Conservation (phyloP, 2,888 invertebrate species). For the Sialis fuliginosa region DNA sequence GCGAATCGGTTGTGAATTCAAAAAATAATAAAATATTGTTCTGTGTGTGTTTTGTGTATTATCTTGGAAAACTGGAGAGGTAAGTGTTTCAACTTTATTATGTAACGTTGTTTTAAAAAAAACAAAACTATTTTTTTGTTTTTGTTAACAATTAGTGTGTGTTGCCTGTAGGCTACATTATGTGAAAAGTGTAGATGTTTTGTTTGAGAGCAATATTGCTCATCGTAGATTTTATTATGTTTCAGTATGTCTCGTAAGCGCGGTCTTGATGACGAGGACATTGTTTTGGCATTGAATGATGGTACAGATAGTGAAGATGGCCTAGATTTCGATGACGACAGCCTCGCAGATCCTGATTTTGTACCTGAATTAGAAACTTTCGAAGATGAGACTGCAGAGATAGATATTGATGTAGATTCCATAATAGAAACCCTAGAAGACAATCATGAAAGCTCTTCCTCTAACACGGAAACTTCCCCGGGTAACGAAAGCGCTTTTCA, state of each 20-base stretch:
- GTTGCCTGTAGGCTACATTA: too few species aligned
- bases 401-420: not conserved
- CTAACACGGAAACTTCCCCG: not conserved
- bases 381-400: not conserved
- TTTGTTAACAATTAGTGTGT: too few species aligned
- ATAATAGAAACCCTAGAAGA: slow-evolving; percentile 1
- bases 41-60: too few species aligned
- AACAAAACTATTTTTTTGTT: too few species aligned
- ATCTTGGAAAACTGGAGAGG: too few species aligned
- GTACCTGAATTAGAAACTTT: not conserved
- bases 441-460: not conserved
- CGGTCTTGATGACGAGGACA: not conserved
- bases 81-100: too few species aligned
- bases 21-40: too few species aligned
- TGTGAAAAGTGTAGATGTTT: too few species aligned
- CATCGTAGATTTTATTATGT: not conserved
- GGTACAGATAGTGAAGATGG: not conserved
- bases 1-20: too few species aligned
- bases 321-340: not conserved
- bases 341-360: not conserved
- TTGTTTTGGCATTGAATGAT: not conserved
- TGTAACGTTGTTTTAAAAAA: too few species aligned
- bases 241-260: not conserved
- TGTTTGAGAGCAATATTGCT: too few species aligned
- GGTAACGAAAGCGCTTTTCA: not conserved